Evolutionary conservation across 2,797 vertebrate species (phyloP).

Genomic region (Pithecia hirsuta): DNA sequence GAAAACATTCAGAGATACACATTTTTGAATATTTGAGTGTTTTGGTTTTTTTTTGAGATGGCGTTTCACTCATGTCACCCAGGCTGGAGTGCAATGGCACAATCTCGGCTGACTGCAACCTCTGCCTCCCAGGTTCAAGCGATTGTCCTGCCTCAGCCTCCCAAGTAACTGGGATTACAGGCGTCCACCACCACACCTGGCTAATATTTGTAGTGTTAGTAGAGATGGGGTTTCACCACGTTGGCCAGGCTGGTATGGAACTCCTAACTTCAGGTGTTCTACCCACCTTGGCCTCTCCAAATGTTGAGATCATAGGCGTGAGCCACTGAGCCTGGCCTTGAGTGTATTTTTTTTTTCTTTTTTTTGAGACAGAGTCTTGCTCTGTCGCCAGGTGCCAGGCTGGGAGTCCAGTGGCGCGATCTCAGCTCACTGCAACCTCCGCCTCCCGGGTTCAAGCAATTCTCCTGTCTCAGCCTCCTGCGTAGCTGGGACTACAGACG

Average conservation of each 20-base stretch:
- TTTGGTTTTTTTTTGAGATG: not conserved
- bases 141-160: not conserved
- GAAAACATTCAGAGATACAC: not conserved
- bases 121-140: too few species aligned
- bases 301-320: not conserved
- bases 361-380: too few species aligned
- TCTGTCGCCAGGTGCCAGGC: too few species aligned
- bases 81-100: not conserved
- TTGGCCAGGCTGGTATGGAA: not conserved
- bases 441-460: too few species aligned
- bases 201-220: too few species aligned
- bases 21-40: not conserved
- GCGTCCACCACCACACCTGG: accelerated
- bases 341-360: not conserved
- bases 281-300: not conserved
- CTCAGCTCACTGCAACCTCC: not conserved
- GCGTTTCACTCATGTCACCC: not conserved
- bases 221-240: not conserved
- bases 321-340: not conserved
- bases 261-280: not conserved
- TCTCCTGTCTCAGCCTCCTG: not conserved
- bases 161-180: not conserved
- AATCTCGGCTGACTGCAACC: not conserved
- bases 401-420: not conserved
- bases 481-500: not conserved